Conservation (phyloP, 2,888 invertebrate species). For the Tetragonula carbonaria region DNA sequence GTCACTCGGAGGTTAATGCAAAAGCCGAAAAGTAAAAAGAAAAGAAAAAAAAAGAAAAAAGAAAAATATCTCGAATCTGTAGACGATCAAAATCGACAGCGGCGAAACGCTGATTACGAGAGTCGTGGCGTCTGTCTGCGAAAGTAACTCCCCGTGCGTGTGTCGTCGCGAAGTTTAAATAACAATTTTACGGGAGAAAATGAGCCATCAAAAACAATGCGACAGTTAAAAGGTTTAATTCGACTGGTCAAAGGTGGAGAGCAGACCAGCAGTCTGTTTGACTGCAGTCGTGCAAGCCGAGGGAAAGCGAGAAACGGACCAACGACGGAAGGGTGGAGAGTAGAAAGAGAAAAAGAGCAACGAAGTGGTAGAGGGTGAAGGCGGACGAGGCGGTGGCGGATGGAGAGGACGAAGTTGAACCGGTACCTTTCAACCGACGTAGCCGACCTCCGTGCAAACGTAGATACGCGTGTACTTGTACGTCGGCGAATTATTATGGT, state of each 20-base stretch:
- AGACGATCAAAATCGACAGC: slow-evolving; percentile 1
- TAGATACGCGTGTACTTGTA: slow-evolving; percentile 66
- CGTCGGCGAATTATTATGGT: slow-evolving; percentile 72
- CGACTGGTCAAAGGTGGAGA: slow-evolving; percentile 75
- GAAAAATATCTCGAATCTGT: background rate
- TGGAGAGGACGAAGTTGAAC: slow-evolving; percentile 66
- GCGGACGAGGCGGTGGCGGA: slow-evolving; percentile 21
- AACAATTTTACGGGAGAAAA: slow-evolving; percentile 78
- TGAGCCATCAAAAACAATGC: slow-evolving; percentile 80
- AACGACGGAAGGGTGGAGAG: slow-evolving; percentile 27
- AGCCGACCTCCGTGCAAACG: slow-evolving; percentile 69
- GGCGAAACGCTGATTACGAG: background rate
- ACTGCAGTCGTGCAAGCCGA: slow-evolving; percentile 63
- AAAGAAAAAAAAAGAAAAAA: too few species aligned
- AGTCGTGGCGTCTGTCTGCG: background rate
- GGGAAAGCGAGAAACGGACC: slow-evolving; percentile 54
- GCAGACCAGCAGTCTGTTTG: slow-evolving; percentile 65
- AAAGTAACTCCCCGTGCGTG: slow-evolving; percentile 7
- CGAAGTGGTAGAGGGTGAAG: slow-evolving; percentile 11
- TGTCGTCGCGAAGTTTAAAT: slow-evolving; percentile 71
- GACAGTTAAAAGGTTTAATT: slow-evolving; percentile 79
- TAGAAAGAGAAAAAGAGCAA: slow-evolving; percentile 55
- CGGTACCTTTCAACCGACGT: slow-evolving; percentile 70
- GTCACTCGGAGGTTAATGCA: background rate
- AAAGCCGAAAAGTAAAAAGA: background rate